Conservation (phyloP, 2,113 vertebrate genomes). For the Micronisus gabar region DNA sequence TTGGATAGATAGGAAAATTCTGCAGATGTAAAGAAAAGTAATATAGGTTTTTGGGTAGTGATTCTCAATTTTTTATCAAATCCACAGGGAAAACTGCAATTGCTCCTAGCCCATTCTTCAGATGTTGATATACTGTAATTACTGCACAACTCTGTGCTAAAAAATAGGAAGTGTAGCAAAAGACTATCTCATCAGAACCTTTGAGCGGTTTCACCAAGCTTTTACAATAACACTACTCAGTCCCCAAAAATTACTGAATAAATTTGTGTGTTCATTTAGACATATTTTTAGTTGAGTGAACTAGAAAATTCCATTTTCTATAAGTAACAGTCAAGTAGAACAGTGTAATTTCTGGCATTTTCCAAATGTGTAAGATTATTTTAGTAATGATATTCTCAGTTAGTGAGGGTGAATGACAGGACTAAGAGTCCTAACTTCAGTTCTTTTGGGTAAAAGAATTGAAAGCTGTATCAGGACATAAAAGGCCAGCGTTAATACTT, state of each 20-base stretch:
- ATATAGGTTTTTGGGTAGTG: background rate
- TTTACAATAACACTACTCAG: background rate
- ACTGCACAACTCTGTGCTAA: slow-evolving; percentile 11
- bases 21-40: slow-evolving; percentile 36
- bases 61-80: slow-evolving; percentile 46
- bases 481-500: background rate
- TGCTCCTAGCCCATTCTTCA: background rate
- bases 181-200: background rate
- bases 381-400: background rate
- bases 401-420: background rate
- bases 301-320: background rate
- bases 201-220: background rate
- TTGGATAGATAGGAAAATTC: slow-evolving; percentile 22
- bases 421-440: background rate
- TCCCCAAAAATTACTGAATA: background rate
- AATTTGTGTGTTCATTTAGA: background rate
- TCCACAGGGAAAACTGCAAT: slow-evolving; percentile 34
- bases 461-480: background rate
- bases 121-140: slow-evolving; percentile 52
- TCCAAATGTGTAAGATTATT: background rate
- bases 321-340: background rate
- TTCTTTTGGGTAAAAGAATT: background rate
- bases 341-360: background rate
- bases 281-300: background rate
- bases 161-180: background rate